Base-by-base conservation (phyloP, 2,888 invertebrate species). In the Drosophila fungiperda region DNA sequence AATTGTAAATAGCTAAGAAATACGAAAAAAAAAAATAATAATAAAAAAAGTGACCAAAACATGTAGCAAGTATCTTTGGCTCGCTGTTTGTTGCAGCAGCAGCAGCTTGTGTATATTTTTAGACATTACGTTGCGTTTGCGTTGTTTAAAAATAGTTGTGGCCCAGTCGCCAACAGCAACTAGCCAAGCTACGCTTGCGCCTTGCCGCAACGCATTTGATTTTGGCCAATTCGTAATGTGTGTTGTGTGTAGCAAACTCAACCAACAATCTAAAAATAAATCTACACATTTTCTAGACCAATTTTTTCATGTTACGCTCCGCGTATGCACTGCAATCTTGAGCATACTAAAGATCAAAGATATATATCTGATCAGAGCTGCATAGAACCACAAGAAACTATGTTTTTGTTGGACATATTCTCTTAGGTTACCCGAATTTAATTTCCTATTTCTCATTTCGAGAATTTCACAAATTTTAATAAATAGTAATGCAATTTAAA, bases 131-230 rank as follows among this genome's bases (percentile, higher is more conserved):
- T 73, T 74, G 86, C 74, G 61, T 68, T 73, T 70, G 72, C 67
- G 75, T 70, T 69, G 90, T 80, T 89, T 85, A 85, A 86, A 85
- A 89, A 85, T 85, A 85, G 85, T 77, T 74, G 64, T 60, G 57
- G 48, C 70, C 59, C 70, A 79, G 62, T 62, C 63, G 32, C 53
- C 45, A 50, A 50, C 17, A 68, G 64, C 60, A 29, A 40, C 53
- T 17, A 65, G 67, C 59, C 33, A 36, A 52, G 42, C 32, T 42
- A 45, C 15, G 17, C 26, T 54, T 54, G 26, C 54, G 29, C 20
- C 26, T 26, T 7, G 60, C 20, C 32, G 26, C 60, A 53, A 29
- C 48, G 70, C 76, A 80, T 80, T 78, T 69, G 78, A 80, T 79
- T 79, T 73, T 61, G 61, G 66, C 63, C 48, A 58, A 58, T 58